phyloP scores from a whole-genome alignment of 2,113 vertebrate species.

The Sinocyclocheilus rhinocerous region DNA sequence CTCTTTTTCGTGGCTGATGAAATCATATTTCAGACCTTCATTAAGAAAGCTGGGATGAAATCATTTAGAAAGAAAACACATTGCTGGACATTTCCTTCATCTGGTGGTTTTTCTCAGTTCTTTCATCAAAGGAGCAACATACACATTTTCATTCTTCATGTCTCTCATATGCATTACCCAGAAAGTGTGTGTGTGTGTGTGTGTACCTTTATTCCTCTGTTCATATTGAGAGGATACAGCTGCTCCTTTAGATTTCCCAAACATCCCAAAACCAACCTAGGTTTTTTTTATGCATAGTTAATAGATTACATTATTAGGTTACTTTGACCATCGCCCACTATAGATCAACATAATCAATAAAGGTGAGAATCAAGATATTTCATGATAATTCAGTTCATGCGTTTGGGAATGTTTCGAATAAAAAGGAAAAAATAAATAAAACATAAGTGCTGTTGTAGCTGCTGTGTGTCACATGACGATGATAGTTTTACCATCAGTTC shows the following conservation, averaged over 20 bases:
- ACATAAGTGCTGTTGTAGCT: no score
- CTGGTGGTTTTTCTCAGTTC: slow-evolving; percentile 24
- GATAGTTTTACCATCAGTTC: no score
- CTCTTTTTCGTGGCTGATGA: slow-evolving; percentile 31
- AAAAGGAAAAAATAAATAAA: no score
- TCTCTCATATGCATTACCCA: slow-evolving; percentile 19
- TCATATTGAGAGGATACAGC: slow-evolving; percentile 42
- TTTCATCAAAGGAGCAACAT: slow-evolving; percentile 30
- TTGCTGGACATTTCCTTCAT: slow-evolving; percentile 27
- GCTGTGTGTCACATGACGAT: no score
- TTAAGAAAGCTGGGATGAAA: slow-evolving; percentile 21
- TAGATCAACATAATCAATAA: no score
- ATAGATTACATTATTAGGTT: no score
- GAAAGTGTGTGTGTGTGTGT: not conserved
- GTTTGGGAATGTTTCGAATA: no score
- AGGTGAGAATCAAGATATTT: no score
- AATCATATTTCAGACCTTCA: slow-evolving; percentile 33
- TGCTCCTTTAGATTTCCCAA: slow-evolving; percentile 38
- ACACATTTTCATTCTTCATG: slow-evolving; percentile 10
- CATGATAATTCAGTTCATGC: no score
- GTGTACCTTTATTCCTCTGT: slow-evolving; percentile 12
- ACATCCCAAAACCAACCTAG: no score
- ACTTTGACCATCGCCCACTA: no score
- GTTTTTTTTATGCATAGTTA: no score
- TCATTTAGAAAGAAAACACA: slow-evolving; percentile 41